phyloP scores from a whole-genome alignment of 2,888 invertebrate species.

The Acronicta alni region DNA sequence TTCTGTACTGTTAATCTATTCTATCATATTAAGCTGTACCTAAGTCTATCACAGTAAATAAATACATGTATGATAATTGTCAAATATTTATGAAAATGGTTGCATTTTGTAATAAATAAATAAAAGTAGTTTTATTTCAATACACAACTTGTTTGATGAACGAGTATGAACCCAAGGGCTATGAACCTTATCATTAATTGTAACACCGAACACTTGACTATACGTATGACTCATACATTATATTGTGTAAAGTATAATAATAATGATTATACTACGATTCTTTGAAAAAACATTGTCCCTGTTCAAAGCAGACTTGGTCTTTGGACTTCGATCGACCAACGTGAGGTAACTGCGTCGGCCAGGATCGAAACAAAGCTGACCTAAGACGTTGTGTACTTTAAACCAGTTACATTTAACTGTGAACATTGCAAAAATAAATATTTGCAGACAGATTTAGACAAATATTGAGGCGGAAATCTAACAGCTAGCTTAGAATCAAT shows the following conservation, averaged over 20 bases:
- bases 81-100: no score
- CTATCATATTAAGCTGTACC: no score
- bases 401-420: constrained; percentile 6
- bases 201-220: constrained; percentile 2
- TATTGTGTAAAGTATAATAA: constrained; percentile 1
- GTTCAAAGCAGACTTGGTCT: constrained; percentile 22
- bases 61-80: no score
- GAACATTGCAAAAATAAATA: constrained; percentile 19
- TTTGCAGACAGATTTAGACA: constrained; percentile 20
- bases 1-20: no score
- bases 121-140: no score
- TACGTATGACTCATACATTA: constrained; percentile 16
- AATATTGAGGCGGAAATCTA: constrained; percentile 42
- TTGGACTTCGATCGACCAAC: constrained; percentile 48
- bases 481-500: constrained; percentile 25
- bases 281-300: constrained; percentile 15
- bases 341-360: constrained; percentile 2
- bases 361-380: constrained; percentile 1
- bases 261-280: background rate
- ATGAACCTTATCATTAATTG: constrained; percentile 5
- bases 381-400: constrained; percentile 10
- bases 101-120: no score
- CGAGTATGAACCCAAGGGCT: constrained; percentile 1
- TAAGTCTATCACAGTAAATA: no score
- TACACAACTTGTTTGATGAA: background rate